These are phyloP conservation scores for Vulpes ferrilata DNA, from an alignment of 2,113 vertebrate genomes.

Conservation along the genomic window DNA sequence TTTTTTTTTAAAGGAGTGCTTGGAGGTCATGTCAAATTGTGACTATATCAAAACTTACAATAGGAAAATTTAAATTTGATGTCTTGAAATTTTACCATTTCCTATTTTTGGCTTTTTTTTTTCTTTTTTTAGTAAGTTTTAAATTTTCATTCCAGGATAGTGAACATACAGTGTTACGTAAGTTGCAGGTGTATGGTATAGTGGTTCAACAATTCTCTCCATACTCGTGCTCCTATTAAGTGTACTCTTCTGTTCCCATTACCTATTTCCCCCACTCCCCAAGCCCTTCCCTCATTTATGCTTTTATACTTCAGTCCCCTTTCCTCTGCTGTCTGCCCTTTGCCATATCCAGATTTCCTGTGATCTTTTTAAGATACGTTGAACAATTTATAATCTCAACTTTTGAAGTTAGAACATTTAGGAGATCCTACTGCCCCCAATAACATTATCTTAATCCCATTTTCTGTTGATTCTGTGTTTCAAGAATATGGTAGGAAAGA, in stretches of 20 bases:
- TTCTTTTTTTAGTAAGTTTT: not conserved
- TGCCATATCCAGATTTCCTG: not conserved
- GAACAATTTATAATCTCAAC: not conserved
- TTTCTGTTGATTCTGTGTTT: constrained; percentile 50
- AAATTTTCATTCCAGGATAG: not conserved
- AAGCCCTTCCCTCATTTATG: not conserved
- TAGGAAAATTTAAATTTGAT: constrained; percentile 52
- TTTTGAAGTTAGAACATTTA: constrained; percentile 36
- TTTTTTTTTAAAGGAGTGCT: constrained; percentile 40
- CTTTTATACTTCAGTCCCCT: not conserved
- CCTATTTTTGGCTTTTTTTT: not conserved
- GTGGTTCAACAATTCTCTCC: not conserved
- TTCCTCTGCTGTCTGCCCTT: not conserved
- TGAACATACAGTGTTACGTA: not conserved
- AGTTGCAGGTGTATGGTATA: not conserved
- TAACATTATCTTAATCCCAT: not conserved
- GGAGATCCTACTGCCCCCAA: not conserved
- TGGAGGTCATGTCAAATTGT: constrained; percentile 30
- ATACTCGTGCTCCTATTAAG: not conserved
- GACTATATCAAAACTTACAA: constrained; percentile 16
- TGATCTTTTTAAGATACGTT: constrained; percentile 19
- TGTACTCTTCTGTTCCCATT: not conserved
- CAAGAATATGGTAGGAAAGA: constrained; percentile 21
- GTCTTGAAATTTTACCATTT: constrained; percentile 41
- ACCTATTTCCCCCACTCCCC: not conserved